Evolutionary conservation across 2,113 vertebrate species (phyloP).

Genomic region (Hemichromis elongatus): DNA sequence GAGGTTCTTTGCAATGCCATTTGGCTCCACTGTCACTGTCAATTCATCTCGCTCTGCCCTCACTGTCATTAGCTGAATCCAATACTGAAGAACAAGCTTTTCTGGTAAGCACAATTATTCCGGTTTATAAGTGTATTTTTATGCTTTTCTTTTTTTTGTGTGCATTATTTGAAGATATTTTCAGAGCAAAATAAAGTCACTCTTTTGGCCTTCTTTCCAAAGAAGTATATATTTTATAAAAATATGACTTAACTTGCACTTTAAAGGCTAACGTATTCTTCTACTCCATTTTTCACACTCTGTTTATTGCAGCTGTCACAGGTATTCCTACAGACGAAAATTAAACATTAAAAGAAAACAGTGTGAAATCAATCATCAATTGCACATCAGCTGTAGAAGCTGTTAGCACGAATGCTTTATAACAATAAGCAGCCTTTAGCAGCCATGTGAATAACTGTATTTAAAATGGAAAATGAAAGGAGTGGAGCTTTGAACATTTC

Average conservation of each 20-base stretch:
- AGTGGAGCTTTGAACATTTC: fast-evolving
- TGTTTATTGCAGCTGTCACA: neutral
- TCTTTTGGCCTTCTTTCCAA: neutral
- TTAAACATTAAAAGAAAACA: neutral
- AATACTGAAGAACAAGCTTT: neutral
- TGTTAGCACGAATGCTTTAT: neutral
- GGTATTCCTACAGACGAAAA: neutral
- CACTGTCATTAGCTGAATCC: slow-evolving; percentile 12
- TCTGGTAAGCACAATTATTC: neutral
- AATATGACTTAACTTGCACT: neutral
- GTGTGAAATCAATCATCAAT: neutral
- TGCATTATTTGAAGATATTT: neutral
- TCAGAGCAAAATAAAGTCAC: neutral
- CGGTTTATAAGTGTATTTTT: neutral
- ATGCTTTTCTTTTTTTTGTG: neutral
- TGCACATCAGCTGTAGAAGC: neutral
- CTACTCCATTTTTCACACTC: neutral
- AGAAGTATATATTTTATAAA: neutral
- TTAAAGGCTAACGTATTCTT: neutral
- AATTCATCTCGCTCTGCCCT: slow-evolving; percentile 35
- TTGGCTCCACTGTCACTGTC: slow-evolving; percentile 23
- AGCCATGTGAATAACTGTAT: neutral
- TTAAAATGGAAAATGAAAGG: neutral
- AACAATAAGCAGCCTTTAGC: neutral
- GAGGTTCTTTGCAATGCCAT: neutral